phyloP scores from a whole-genome alignment of 2,113 vertebrate species.

The Callopanchax toddi region DNA sequence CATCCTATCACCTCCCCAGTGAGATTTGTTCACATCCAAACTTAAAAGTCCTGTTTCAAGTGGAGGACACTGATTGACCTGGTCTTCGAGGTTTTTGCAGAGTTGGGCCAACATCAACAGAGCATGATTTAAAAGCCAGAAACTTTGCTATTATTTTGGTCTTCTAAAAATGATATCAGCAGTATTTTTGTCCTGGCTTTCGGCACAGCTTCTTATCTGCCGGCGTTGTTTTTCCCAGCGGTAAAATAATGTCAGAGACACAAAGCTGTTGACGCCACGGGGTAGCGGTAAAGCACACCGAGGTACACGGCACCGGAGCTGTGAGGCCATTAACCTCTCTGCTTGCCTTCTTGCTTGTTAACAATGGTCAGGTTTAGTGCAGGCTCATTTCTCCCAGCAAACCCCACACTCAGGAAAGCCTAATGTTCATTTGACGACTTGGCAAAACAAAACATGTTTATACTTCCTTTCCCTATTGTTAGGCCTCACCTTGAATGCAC shows the following conservation, averaged over 20 bases:
- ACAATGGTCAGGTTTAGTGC: conserved; percentile 26
- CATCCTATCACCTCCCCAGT: conserved; percentile 6
- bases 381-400: conserved; percentile 28
- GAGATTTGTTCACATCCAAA: not conserved
- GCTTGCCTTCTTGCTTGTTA: conserved; percentile 9
- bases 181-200: conserved; percentile 41
- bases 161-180: conserved; percentile 42
- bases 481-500: conserved; percentile 65
- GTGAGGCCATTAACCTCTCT: conserved; percentile 22
- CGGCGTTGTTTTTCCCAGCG: conserved; percentile 39
- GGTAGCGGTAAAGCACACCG: conserved; percentile 39
- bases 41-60: not conserved
- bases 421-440: conserved; percentile 54
- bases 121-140: conserved; percentile 19
- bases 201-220: conserved; percentile 25
- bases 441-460: conserved; percentile 54
- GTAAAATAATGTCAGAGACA: conserved; percentile 40
- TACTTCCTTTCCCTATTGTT: conserved; percentile 47
- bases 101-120: conserved; percentile 37
- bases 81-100: conserved; percentile 23
- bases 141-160: conserved; percentile 35
- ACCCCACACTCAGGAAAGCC: conserved; percentile 37
- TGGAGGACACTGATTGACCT: conserved; percentile 36
- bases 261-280: conserved; percentile 24
- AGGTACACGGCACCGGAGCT: conserved; percentile 35